Conservation (phyloP, 2,113 vertebrate genomes). For the Arvicanthis niloticus region DNA sequence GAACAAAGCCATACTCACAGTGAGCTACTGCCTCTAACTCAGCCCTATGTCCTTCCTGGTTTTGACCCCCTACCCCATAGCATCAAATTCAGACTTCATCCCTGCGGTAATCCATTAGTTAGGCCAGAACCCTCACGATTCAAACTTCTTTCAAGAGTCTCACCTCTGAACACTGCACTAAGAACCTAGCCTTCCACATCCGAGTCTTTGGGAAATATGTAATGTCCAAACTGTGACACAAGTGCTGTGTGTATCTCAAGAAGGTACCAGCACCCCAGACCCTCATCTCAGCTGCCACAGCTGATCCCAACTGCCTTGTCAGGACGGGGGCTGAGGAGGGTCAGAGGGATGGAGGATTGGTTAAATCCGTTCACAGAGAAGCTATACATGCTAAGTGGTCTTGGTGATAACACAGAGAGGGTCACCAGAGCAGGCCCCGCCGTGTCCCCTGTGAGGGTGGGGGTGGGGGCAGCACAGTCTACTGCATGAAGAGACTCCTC, state of each 20-base stretch:
- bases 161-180: neutral
- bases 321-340: neutral
- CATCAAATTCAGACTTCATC: neutral
- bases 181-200: neutral
- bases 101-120: neutral
- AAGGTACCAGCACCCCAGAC: neutral
- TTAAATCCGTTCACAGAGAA: neutral
- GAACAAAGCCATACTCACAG: neutral
- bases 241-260: neutral
- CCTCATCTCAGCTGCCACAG: neutral
- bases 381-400: neutral
- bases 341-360: rapidly evolving
- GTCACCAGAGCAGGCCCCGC: neutral
- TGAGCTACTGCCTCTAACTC: neutral
- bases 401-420: no score
- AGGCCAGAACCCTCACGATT: neutral
- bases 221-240: neutral
- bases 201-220: neutral
- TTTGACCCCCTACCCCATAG: neutral
- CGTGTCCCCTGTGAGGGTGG: rapidly evolving
- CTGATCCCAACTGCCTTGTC: neutral
- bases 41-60: neutral
- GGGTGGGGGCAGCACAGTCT: neutral
- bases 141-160: neutral
- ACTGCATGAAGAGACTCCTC: rapidly evolving